Evolutionary conservation across 2,113 vertebrate species (phyloP), one percentile per base, ranked within the genome.

Genomic region (Hirundichthys speculiger): DNA sequence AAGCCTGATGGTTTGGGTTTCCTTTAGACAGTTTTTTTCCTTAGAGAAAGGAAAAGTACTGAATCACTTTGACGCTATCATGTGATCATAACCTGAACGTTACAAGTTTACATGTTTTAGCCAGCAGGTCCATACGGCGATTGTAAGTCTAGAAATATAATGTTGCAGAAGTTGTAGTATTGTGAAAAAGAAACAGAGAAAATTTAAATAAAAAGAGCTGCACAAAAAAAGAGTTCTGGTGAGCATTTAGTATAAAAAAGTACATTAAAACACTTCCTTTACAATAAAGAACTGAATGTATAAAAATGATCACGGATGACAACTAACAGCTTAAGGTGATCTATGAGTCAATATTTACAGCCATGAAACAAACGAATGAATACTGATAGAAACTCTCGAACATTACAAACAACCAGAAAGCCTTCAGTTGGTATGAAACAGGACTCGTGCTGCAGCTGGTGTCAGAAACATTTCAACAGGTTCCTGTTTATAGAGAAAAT

Each of bases 281-380:
- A 43, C 27, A 64, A 45, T 13, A 10, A 64, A 18, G 40, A 24
- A 15, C 5, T 25, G 10, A 43, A 43, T 22, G 30, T 10, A 64
- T 54, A 54, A 0, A 54, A n/a, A 27, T 34, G 6, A 34, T 34
- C 7, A 34, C 20, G 16, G 21, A 46, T 13, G n/a, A n/a, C n/a
- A 2, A 6, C 11, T 13, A 13, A 54, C 5, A 69, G 68, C 2
- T 13, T 19, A 12, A 63, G 43, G 30, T 56, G 5, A 34, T 39
- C 9, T 20, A 56, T 40, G 39, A 19, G 51, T 60, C 3, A 38
- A n/a, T n/a, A n/a, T n/a, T 8, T 47, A 52, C 30, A 66, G 71
- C 64, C 10, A 72, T 59, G 55, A 67, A 53, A 68, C 34, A 64
- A 67, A 24, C 12, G 21, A 41, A 2, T 57, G 9, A 53, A 50